These are phyloP conservation scores for Epinephelus malabaricus DNA, from an alignment of 2,797 vertebrate species.

Conservation along the genomic window DNA sequence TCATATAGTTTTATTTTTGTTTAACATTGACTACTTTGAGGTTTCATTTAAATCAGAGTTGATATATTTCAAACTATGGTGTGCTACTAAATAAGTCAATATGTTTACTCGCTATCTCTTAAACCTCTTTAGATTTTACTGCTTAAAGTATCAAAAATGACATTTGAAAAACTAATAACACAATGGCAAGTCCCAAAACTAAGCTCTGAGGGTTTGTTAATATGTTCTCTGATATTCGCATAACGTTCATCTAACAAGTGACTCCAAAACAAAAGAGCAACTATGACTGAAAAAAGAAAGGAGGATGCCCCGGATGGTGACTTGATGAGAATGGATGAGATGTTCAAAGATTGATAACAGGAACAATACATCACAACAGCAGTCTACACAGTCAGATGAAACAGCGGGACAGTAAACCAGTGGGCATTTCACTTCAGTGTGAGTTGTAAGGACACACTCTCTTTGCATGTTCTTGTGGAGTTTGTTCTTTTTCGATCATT, in stretches of 20 bases:
- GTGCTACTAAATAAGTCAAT: no score
- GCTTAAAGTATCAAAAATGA: no score
- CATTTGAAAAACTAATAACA: no score
- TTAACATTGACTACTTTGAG: no score
- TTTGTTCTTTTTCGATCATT: background rate
- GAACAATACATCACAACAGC: conserved; percentile 14
- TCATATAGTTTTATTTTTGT: no score
- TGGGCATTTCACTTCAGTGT: background rate
- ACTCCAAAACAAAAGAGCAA: background rate
- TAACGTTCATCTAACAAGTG: background rate
- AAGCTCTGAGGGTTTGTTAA: background rate
- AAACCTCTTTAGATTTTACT: no score
- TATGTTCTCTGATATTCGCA: conserved; percentile 10
- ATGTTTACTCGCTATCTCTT: no score
- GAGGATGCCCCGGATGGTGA: background rate
- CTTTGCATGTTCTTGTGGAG: background rate
- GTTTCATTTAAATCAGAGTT: no score
- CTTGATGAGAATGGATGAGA: conserved; percentile 39
- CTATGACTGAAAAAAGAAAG: background rate
- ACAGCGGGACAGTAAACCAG: background rate
- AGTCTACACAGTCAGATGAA: background rate
- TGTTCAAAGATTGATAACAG: conserved; percentile 5
- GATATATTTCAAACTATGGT: no score
- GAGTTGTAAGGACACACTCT: background rate
- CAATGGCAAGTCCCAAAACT: no score